A percentile compares a stretch with the other conserved stretches of the same genome.
phyloP scores from a whole-genome alignment of 2,113 vertebrate genomes.

The Eclectus roratus region DNA sequence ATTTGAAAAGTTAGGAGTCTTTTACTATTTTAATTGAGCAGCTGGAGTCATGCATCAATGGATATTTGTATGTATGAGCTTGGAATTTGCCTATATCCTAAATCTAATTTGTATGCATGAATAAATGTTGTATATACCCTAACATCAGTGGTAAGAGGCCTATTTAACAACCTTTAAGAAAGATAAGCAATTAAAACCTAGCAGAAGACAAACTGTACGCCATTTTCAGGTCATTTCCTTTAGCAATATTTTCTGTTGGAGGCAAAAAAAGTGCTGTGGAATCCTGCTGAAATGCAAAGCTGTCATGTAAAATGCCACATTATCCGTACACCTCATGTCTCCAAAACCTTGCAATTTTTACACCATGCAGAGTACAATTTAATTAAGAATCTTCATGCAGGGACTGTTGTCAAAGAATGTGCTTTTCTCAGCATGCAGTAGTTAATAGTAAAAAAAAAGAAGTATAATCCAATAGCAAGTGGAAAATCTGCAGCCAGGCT shows the following conservation, averaged over 20 bases:
- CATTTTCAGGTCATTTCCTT: background rate
- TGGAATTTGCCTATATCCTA: background rate
- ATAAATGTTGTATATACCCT: background rate
- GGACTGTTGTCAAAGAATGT: background rate
- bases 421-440: constrained; percentile 1
- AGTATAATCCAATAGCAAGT: background rate
- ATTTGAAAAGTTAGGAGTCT: background rate
- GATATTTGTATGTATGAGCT: background rate
- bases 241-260: background rate
- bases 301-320: background rate
- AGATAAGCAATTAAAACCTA: background rate
- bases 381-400: constrained; percentile 17
- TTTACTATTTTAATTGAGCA: background rate
- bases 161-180: background rate
- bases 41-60: background rate
- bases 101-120: background rate
- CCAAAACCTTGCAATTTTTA: constrained; percentile 11
- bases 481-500: background rate
- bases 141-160: background rate
- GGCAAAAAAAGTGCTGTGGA: background rate
- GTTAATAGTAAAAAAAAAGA: background rate
- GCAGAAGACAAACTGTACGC: background rate
- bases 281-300: background rate
- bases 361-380: constrained; percentile 13
- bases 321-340: background rate